A percentile compares a stretch with the other conserved stretches of the same genome.
These are phyloP conservation scores for Leucophenga montana DNA, from an alignment of 2,888 invertebrate genomes.

Conservation along the genomic window DNA sequence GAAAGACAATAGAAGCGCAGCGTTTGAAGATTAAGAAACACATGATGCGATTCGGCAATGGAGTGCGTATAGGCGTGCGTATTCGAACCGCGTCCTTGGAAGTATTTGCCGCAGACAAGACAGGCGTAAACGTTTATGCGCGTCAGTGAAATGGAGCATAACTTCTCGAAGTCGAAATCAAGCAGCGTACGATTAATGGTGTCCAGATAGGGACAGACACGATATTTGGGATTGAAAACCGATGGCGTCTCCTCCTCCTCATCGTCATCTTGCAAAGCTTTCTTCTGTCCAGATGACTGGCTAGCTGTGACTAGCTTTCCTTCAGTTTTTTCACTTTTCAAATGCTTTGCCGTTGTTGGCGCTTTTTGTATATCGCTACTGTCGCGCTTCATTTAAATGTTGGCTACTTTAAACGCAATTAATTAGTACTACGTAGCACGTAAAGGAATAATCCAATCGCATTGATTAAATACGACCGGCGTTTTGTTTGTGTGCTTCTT, in stretches of 20 bases:
- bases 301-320: too few species aligned
- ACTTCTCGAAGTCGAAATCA: constrained; percentile 99
- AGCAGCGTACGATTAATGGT: constrained; percentile 97
- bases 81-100: constrained; percentile 95
- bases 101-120: constrained; percentile 99
- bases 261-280: too few species aligned
- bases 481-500: too few species aligned
- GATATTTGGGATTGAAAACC: constrained; percentile 73
- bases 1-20: constrained; percentile 98
- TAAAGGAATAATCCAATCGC: too few species aligned
- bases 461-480: too few species aligned
- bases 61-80: constrained; percentile 99
- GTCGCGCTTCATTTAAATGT: too few species aligned
- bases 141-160: constrained; percentile 97
- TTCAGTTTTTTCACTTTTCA: too few species aligned
- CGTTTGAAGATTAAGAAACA: constrained; percentile 96
- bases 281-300: too few species aligned
- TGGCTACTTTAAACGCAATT: too few species aligned
- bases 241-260: constrained; percentile 69
- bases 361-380: too few species aligned
- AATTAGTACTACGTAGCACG: too few species aligned
- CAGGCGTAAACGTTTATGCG: constrained; percentile 99
- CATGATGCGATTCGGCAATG: constrained; percentile 97
- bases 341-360: too few species aligned
- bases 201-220: constrained; percentile 96